Base-by-base conservation (phyloP, 2,113 vertebrate genomes). In the Ageneiosus marmoratus region DNA sequence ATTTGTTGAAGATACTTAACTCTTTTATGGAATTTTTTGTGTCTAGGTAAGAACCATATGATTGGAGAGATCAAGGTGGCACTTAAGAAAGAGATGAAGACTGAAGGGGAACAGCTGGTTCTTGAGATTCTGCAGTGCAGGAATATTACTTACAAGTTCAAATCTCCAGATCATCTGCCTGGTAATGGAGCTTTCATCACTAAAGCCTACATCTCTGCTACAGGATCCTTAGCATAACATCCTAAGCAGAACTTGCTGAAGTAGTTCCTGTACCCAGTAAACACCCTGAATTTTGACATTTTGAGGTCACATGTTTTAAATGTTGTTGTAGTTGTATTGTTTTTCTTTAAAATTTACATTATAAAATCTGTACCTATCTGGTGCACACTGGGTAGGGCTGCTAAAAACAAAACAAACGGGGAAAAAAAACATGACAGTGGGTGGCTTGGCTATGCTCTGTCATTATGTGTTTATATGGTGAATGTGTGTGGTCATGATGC, bases 101-200 rank as follows among this genome's bases (percentile, higher is more conserved):
- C 97, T 78, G 98, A 99, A 85, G 98, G 98, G 69, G 98, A 99
- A 89, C 98, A 99, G 86, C 92, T 99, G 82, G 95, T 97, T 74
- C 95, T 99, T 89, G 98, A 99, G 93, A 95, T 99, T 65, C 96
- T 99, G 85, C 98, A 99, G 67, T 99, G 98, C 92, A 96, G 98
- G 91, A 99, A 99, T 91, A 99, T 99, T 86, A 99, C 98, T 78
- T 99, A 99, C 92, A 99, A 99, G 90, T 99, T 99, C 93, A 99
- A 99, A 93, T 98, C 97, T 89, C 97, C 98, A 24, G 98, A 99
- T 92, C 98, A 99, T 88, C 95, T 99, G 74, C 98, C 98, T 96
- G 98, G 98, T 99, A 93, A 67, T 84, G 20, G 50, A 55, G 69
- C 4, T 8, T 34, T 81, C 18, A 22, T 81, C 18, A 22, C 15